Evolutionary conservation across 2,797 vertebrate genomes (phyloP).

Genomic region (Clarias fuscus): DNA sequence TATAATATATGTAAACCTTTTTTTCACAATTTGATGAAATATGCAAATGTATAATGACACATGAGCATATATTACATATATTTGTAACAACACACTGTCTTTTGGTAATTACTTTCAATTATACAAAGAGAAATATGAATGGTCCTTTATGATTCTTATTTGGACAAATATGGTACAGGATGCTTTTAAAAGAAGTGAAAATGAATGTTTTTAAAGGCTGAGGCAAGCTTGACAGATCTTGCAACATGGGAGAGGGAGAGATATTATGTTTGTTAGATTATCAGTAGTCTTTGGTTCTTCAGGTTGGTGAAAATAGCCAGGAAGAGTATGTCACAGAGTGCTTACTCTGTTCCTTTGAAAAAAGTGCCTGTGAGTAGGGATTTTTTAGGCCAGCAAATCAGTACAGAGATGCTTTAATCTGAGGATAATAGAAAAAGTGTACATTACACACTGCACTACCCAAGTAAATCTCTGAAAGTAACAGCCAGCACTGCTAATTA

Average conservation of each 20-base stretch:
- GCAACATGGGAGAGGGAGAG: constrained; percentile 20
- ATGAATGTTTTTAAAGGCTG: constrained; percentile 39
- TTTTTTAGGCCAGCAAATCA: constrained; percentile 45
- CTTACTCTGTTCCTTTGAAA: constrained; percentile 31
- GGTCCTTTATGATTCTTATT: constrained; percentile 5
- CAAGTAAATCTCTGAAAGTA: constrained; percentile 29
- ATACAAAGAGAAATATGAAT: neutral
- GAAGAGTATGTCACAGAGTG: constrained; percentile 13
- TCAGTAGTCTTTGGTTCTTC: constrained; percentile 36
- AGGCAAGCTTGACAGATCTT: constrained; percentile 19
- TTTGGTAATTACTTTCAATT: constrained; percentile 12
- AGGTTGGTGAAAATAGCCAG: constrained; percentile 22
- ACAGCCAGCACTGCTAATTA: constrained; percentile 3
- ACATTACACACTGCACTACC: constrained; percentile 40
- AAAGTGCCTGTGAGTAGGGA: constrained; percentile 28
- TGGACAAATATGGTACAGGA: constrained; percentile 33
- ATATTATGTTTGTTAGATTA: constrained; percentile 39
- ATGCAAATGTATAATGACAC: neutral
- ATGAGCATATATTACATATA: neutral
- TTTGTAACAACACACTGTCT: constrained; percentile 9
- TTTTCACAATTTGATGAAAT: neutral
- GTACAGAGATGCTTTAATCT: constrained; percentile 51
- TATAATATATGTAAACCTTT: too few species aligned
- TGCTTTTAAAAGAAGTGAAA: constrained; percentile 31
- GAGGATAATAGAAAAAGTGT: constrained; percentile 41